Evolutionary conservation across 2,113 vertebrate species (phyloP).

Genomic region (Grallaria varia): DNA sequence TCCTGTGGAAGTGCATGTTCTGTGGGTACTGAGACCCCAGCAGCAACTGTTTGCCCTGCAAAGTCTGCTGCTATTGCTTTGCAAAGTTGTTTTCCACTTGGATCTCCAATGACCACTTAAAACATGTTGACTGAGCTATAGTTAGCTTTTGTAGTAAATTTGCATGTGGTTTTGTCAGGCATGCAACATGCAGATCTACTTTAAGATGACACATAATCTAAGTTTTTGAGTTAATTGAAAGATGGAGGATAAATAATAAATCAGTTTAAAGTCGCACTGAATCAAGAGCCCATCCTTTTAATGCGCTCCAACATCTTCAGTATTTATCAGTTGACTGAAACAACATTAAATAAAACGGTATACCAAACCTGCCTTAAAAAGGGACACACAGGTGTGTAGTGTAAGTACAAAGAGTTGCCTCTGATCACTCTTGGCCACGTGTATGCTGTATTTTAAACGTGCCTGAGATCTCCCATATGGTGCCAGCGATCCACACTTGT

Average conservation of each 20-base stretch:
- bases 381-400: rapidly evolving
- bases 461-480: rapidly evolving
- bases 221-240: not conserved
- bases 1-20: not conserved
- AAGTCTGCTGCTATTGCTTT: not conserved
- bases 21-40: not conserved
- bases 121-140: not conserved
- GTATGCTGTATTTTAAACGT: not conserved
- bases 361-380: not conserved
- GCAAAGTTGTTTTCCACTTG: not conserved
- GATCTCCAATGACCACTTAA: not conserved
- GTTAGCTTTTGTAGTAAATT: not conserved
- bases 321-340: not conserved
- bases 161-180: not conserved
- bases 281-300: not conserved
- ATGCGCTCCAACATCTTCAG: not conserved
- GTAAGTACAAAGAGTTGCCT: not conserved
- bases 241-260: not conserved
- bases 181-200: not conserved
- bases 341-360: not conserved
- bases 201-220: not conserved
- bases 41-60: not conserved
- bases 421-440: not conserved
- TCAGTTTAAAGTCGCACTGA: not conserved
- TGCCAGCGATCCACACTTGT: not conserved